A percentile compares a stretch with the other conserved stretches of the same genome.
These are phyloP conservation scores for Tangara arthus DNA, from an alignment of 2,797 vertebrate species.

Conservation along the genomic window DNA sequence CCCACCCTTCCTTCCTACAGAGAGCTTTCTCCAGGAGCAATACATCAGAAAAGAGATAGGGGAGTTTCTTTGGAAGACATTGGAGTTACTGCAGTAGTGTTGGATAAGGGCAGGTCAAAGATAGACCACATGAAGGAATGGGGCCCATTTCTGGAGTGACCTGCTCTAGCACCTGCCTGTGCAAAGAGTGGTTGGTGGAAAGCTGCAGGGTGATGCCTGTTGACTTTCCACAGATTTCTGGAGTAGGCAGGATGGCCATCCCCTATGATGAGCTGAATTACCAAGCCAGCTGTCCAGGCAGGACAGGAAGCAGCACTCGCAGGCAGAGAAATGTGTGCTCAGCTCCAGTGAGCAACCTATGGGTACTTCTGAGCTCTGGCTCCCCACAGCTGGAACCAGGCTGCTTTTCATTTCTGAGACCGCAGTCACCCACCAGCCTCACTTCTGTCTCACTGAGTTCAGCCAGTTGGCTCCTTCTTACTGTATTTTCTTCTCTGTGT, in stretches of 20 bases:
- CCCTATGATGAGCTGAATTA: background rate
- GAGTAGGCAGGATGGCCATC: background rate
- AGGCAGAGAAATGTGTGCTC: background rate
- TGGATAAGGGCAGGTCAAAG: background rate
- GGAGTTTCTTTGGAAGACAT: background rate
- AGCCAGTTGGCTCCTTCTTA: background rate
- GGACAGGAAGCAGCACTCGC: background rate
- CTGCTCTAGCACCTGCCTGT: background rate
- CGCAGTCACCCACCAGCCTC: background rate
- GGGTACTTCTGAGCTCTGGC: background rate
- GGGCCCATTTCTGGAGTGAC: background rate
- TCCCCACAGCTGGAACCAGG: background rate
- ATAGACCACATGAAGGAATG: accelerated
- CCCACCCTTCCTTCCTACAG: background rate
- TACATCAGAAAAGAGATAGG: background rate
- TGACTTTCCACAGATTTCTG: background rate
- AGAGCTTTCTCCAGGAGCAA: background rate
- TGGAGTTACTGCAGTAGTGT: background rate
- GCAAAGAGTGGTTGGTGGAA: background rate
- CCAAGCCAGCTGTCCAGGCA: background rate
- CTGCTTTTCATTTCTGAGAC: background rate
- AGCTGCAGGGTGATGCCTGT: background rate
- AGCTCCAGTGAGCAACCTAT: background rate
- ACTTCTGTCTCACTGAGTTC: background rate
- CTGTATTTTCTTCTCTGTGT: background rate